Evolutionary conservation across 1,140 invertebrate species (phyloP).

Genomic region (Eriosoma lanigerum): DNA sequence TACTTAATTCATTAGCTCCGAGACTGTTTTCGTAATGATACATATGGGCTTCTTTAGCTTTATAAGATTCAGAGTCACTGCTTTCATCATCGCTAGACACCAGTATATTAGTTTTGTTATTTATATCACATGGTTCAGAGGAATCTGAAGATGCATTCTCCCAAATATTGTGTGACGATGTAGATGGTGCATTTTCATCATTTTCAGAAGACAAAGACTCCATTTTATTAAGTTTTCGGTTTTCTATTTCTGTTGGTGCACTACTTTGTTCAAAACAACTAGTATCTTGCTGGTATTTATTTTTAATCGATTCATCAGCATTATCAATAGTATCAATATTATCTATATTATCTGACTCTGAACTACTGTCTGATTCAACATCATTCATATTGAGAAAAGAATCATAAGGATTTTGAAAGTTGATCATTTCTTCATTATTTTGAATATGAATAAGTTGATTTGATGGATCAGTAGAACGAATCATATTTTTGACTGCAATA

Average conservation of each 20-base stretch:
- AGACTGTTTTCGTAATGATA: neutral
- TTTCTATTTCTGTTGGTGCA: neutral
- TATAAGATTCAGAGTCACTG: neutral
- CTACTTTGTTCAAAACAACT: neutral
- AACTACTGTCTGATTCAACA: neutral
- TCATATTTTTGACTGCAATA: neutral
- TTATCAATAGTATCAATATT: too few relatives aligned
- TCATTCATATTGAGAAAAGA: neutral
- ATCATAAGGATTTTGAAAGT: neutral
- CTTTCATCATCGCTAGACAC: neutral
- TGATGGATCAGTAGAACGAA: neutral
- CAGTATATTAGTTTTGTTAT: neutral
- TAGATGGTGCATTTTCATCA: neutral
- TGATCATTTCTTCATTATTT: neutral
- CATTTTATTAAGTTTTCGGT: constrained; percentile 18
- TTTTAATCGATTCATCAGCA: constrained; percentile 20
- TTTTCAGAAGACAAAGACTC: neutral
- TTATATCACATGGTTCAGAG: neutral
- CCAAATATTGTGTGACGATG: neutral
- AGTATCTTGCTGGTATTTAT: constrained; percentile 13
- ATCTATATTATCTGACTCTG: too few relatives aligned
- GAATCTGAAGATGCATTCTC: neutral
- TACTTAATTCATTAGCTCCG: neutral
- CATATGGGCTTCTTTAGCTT: neutral
- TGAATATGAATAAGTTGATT: neutral